Base-by-base conservation (phyloP, 2,113 vertebrate genomes). In the Daubentonia madagascariensis region DNA sequence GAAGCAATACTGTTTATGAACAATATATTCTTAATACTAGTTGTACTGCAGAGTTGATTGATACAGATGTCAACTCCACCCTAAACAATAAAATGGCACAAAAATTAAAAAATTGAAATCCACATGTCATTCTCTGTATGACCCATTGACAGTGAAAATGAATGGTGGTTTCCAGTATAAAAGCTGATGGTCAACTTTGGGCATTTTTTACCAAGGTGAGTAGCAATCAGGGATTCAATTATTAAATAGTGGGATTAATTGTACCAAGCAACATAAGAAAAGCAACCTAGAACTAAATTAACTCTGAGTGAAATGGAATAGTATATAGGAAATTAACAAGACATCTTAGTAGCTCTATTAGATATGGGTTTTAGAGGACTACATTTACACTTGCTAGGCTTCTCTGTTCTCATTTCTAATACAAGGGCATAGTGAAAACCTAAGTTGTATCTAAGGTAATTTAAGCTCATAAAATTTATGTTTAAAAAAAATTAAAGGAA, bases 311-410 rank as follows among this genome's bases (percentile, higher is more conserved):
- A 86, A 68, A 83, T 89, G 35, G 5, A 30, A 25, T 10, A 22
- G 14, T 48, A 45, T 7, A 80, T 48, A 37, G 17, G 6, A n/a
- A 65, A 84, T 25, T 76, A n/a, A 73, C 25, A 12, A 57, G 5
- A 16, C 1, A 10, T 40, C 16, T 30, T 28, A n/a, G 2, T 1
- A 78, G 4, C 2, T n/a, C 3, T 54, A 12, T 13, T 70, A 37
- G 48, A 54, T 37, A n/a, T 59, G 7, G 18, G 3, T 79, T 37
- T 20, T 8, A 17, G 37, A 68, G 37, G 6, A 78, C 2, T 14
- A 4, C n/a, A 43, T 17, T 23, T 35, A 40, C 1, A 40, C 1
- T 57, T n/a, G 20, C 9, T 86, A 28, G 1, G 13, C 16, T 52
- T 68, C 20, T 61, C 8, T 20, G 6, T 68, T 25, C 4, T 89